Percentiles rank a stretch among this genome's conserved stretches.
These are phyloP conservation scores for Protomyctophum bolini DNA, from an alignment of 2,113 vertebrate genomes.

Conservation along the genomic window DNA sequence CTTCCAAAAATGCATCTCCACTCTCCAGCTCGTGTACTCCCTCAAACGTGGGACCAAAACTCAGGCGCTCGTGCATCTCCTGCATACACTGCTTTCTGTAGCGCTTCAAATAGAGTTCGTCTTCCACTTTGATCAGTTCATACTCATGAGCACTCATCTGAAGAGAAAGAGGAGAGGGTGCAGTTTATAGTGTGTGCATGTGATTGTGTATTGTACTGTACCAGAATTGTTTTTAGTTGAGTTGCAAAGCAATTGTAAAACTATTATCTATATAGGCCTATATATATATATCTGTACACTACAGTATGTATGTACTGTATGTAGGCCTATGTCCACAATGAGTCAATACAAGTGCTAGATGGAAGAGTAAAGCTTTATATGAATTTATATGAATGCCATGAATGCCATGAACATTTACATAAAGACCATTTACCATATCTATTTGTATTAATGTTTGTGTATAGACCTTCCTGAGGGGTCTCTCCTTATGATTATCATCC, in stretches of 20 bases:
- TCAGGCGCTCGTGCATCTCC: slow-evolving; percentile 92
- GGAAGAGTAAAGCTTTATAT: no score
- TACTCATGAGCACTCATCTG: slow-evolving; percentile 91
- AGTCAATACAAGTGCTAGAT: no score
- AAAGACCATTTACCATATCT: no score
- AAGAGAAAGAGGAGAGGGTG: not conserved
- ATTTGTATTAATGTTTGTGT: not conserved
- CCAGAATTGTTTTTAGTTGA: not conserved
- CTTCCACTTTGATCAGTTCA: slow-evolving; percentile 87
- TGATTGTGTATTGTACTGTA: no score
- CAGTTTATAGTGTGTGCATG: not conserved
- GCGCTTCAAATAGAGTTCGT: slow-evolving; percentile 85
- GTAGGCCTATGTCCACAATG: no score
- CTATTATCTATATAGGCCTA: not conserved
- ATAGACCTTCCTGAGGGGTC: slow-evolving; percentile 86
- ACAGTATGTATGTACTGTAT: no score
- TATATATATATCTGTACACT: not conserved
- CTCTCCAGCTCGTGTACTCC: slow-evolving; percentile 84
- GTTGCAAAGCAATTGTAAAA: no score
- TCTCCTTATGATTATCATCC: slow-evolving; percentile 82
- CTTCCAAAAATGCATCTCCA: slow-evolving; percentile 90
- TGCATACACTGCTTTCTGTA: slow-evolving; percentile 94
- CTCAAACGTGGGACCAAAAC: slow-evolving; percentile 89
- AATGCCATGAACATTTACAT: no score
- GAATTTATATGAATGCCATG: no score